Evolutionary conservation across 37 sponge, comb jelly and placozoan species (phyloP), one percentile per base, ranked within the genome.

Genomic region (Beroe ovata): DNA sequence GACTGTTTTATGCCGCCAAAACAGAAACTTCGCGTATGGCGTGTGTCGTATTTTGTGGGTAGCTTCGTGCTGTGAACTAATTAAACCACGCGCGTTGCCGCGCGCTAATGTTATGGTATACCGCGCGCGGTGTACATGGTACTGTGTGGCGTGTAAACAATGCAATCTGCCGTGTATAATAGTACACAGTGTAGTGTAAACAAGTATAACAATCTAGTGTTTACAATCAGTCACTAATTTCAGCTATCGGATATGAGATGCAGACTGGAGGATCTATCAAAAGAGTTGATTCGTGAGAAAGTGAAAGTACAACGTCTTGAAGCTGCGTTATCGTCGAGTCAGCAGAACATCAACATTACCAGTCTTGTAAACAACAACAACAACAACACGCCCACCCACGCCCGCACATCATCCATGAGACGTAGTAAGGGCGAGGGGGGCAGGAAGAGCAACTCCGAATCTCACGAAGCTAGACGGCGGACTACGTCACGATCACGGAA

Each of bases 241-340:
- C 84, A 77, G 84, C 4, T 77, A 8, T 77, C 84, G 8, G 84
- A 77, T 25, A 77, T 77, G 84, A 11, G 84, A 4, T 42, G 54
- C 54, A 42, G 84, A 22, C 35, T 77, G 25, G 84, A 77, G 54
- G 84, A 77, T 1, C 42, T 77, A 1, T 77, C 84, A 2, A 77
- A 77, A 19, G 84, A 77, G 25, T 26, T 77, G 54, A 39, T 77
- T 8, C 20, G 42, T 23, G 84, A 77, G 38, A 77, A 42, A 25
- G 84, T 77, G 26, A 77, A 77, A 40, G 84, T 77, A 8, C 84
- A 77, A 54, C 84, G 84, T 4, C 38, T 77, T 21, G 84, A 77
- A 54, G 19, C 54, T 1, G 33, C 84, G n/a, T 4, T 39, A 3
- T 36, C 33, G 32, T 29, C 25, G 32, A 66, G 69, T 18, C 33